Evolutionary conservation across 2,113 vertebrate species (phyloP), one percentile per base, ranked within the genome.

Genomic region (Glaucomys volans): DNA sequence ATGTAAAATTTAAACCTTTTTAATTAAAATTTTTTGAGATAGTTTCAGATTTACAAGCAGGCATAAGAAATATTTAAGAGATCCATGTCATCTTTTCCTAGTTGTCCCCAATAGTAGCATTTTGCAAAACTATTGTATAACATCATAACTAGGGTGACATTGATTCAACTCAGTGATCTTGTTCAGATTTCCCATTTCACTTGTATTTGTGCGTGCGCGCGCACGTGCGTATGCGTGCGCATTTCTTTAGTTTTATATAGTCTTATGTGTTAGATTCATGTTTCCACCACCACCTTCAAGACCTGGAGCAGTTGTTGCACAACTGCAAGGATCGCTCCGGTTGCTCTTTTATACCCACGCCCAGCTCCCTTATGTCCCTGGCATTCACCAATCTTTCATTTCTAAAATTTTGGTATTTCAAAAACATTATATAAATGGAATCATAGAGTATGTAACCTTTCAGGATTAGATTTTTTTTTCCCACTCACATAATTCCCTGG

Each of bases 361-460:
- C 54, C 11, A 12, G 30, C 42, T n/a, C 32, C 22, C 7, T 13
- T 4, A 18, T 14, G 37, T 10, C 1, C 11, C 18, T 74, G 80
- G 79, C 37, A 40, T 18, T 30, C 28, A 40, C 26, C 44, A 12
- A 40, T 86, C 44, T 12, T 92, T 44, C 6, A 18, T 84, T 90
- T 87, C 50, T 92, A 87, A 92, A 85, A 52, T 50, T 69, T 79
- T 54, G 3, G 81, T n/a, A 94, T 62, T 90, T 87, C n/a, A 76
- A 72, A 84, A 81, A 52, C 37, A 2, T 37, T 87, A 13, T n/a
- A n/a, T 72, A 69, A 72, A 14, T 94, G 59, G 50, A 76, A 81
- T 77, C 20, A 50, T 14, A 47, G 0, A 66, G 35, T 57, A 3
- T 30, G 16, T 59, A 71, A 74, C 37, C 35, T 90, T 76, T 88